A percentile compares a stretch with the other conserved stretches of the same genome.
phyloP scores from a whole-genome alignment of 2,888 invertebrate species.

The Ectropis crepuscularia region DNA sequence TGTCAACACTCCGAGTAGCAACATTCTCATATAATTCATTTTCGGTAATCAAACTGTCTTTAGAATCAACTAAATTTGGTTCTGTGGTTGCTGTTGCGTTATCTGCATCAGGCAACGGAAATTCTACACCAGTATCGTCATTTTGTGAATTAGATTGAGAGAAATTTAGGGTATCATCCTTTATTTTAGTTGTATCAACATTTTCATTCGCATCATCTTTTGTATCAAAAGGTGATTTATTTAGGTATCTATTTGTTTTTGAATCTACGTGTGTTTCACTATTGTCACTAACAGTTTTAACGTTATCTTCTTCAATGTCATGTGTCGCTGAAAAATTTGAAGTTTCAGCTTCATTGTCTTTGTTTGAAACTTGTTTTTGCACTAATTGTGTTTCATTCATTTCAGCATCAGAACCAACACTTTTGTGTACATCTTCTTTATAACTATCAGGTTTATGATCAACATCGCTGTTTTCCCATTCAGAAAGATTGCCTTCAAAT shows the following conservation, averaged over 20 bases:
- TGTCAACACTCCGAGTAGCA: conserved; percentile 22
- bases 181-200: neutral
- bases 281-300: neutral
- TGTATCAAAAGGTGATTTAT: neutral
- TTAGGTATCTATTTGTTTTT: neutral
- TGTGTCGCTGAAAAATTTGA: conserved; percentile 3
- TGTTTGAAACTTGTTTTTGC: conserved; percentile 1
- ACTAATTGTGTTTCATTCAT: conserved; percentile 1
- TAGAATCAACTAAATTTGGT: conserved; percentile 3
- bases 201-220: neutral
- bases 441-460: conserved; percentile 3
- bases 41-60: conserved; percentile 3
- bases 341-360: conserved; percentile 2
- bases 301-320: neutral
- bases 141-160: neutral
- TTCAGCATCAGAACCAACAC: conserved; percentile 1
- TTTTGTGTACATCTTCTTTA: neutral
- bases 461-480: conserved; percentile 13
- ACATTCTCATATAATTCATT: neutral
- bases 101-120: neutral
- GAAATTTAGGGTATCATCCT: conserved; percentile 11
- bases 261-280: too few species aligned
- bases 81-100: neutral
- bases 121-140: neutral
- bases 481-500: neutral